Percentiles rank a stretch among this genome's conserved stretches.
Evolutionary conservation across 1,140 invertebrate species (phyloP).

Genomic region (Eupristina koningsbergeri): DNA sequence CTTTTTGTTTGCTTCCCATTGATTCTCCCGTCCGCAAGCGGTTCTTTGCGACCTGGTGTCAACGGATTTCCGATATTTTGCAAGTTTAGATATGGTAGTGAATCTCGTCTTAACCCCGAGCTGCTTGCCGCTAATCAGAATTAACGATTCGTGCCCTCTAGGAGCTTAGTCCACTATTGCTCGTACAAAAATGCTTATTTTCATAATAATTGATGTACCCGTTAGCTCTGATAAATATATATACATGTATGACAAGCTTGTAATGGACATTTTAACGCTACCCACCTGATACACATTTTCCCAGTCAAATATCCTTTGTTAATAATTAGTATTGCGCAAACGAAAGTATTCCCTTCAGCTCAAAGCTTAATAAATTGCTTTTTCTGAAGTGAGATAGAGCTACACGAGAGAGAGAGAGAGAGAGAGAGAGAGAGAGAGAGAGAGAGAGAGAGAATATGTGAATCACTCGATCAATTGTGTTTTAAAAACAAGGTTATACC

Average conservation of each 20-base stretch:
- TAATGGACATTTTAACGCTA: background rate
- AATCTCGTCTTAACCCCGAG: no score
- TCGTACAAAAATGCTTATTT: background rate
- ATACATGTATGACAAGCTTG: background rate
- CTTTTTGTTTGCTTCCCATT: background rate
- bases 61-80: background rate
- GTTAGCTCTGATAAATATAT: slow-evolving; percentile 9
- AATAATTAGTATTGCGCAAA: background rate
- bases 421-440: no score
- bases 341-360: background rate
- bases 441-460: background rate
- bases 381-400: background rate
- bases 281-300: slow-evolving; percentile 30
- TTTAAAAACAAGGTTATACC: slow-evolving; percentile 19
- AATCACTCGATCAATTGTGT: slow-evolving; percentile 9
- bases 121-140: background rate
- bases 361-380: background rate
- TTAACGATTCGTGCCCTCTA: background rate
- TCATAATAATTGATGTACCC: background rate
- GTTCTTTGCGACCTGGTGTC: background rate
- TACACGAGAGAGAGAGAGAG: no score
- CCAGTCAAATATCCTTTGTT: background rate
- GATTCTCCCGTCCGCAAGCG: background rate
- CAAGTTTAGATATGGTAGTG: no score
- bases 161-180: slow-evolving; percentile 10